phyloP scores from a whole-genome alignment of 2,888 invertebrate genomes.

The Cabera pusaria region DNA sequence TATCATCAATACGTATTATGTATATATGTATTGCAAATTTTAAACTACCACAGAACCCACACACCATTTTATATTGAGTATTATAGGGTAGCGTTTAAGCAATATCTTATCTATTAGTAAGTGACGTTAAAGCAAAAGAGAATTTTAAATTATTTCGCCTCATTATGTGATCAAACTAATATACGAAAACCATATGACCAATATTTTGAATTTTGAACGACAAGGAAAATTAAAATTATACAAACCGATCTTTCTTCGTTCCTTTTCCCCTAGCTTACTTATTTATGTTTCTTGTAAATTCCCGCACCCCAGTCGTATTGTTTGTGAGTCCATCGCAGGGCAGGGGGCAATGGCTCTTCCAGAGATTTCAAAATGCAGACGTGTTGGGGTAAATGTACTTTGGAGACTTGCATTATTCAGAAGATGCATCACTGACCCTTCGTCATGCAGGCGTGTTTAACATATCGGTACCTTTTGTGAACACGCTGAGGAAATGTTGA shows the following conservation, averaged over 20 bases:
- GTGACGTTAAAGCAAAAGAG: too few relatives aligned
- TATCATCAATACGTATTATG: too few relatives aligned
- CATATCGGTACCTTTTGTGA: conserved; percentile 38
- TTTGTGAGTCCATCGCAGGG: conserved; percentile 9
- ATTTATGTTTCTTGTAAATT: conserved; percentile 18
- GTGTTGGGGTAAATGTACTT: conserved; percentile 64
- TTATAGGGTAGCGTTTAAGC: too few relatives aligned
- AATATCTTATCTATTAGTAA: too few relatives aligned
- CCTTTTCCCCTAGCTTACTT: conserved; percentile 7
- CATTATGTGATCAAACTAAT: too few relatives aligned
- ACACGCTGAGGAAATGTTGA: conserved; percentile 20
- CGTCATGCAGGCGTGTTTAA: conserved; percentile 35
- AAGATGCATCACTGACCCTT: conserved; percentile 61
- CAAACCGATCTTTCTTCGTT: neutral
- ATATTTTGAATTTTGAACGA: too few relatives aligned
- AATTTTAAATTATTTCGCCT: too few relatives aligned
- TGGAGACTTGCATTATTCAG: conserved; percentile 60
- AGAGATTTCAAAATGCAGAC: conserved; percentile 56
- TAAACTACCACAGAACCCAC: too few relatives aligned
- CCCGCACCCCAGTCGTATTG: conserved; percentile 22
- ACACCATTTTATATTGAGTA: too few relatives aligned
- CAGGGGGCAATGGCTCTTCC: conserved; percentile 18
- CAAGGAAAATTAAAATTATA: conserved; percentile 1
- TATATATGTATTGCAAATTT: too few relatives aligned
- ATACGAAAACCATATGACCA: too few relatives aligned